Base-by-base conservation (phyloP, 35 echinoderm and acorn worm species). In the Anneissia japonica region DNA sequence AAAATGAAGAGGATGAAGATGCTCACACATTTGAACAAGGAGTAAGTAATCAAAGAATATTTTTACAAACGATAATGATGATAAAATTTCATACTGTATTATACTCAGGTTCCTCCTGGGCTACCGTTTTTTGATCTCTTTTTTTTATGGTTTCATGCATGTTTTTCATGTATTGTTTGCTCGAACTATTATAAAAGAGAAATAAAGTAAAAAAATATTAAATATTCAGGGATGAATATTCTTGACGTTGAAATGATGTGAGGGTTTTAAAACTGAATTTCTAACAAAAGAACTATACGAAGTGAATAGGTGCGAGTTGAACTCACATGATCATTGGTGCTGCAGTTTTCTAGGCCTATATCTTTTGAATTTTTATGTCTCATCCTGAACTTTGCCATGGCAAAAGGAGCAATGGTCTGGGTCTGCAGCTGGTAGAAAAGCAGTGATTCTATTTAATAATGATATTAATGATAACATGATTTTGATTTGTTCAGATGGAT, bases 401-500 rank as follows among this genome's bases (percentile, higher is more conserved):
- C 39, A 75, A 9, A n/a, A 9, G 26, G 5, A 34, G 77, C 4
- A 30, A 77, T 38, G 19, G 26, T 10, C 7, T 39, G 6, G 29
- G 34, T 33, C 38, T 33, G 38, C 35, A 78, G 6, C 35, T 34
- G n/a, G 43, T 30, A 33, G 36, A 1, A 30, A 31, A 78, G 32
- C 11, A 77, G 4, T 14, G n/a, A n/a, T 76, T 76, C 6, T 76
- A 32, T 76, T 76, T 23, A 11, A 29, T 76, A 10, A 29, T 23
- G 51, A n/a, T n/a, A n/a, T n/a, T n/a, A n/a, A n/a, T n/a, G n/a
- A n/a, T n/a, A n/a, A 29, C 5, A 38, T 77, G 0, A 34, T 35
- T 16, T 26, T 43, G 26, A 85, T 26, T 72, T 80, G 28, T 82
- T 32, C 46, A 99, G 96, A 90, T 86, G 87, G 82, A 92, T 23